phyloP scores from a whole-genome alignment of 2,113 vertebrate genomes.

The Meriones unguiculatus region DNA sequence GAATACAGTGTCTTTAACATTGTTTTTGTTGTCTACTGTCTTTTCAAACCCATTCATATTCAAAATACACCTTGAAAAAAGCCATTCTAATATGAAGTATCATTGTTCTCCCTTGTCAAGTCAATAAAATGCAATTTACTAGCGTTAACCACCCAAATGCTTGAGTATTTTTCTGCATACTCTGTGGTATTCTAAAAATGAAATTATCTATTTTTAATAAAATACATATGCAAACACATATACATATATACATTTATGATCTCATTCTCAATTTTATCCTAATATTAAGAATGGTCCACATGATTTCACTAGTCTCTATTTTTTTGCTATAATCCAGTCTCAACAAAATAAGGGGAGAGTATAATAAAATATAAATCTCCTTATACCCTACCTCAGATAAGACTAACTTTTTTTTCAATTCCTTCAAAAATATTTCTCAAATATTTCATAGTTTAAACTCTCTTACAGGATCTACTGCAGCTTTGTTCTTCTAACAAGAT shows the following conservation, averaged over 20 bases:
- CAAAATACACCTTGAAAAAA: neutral
- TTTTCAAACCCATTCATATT: neutral
- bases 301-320: neutral
- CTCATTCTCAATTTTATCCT: neutral
- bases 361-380: constrained; percentile 21
- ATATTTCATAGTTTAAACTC: neutral
- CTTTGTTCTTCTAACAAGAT: neutral
- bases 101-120: neutral
- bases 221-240: neutral
- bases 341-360: neutral
- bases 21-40: neutral
- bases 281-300: neutral
- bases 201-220: neutral
- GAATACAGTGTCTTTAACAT: neutral
- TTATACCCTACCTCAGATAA: neutral
- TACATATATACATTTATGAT: neutral
- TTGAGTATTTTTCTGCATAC: neutral
- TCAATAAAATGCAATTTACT: neutral
- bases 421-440: neutral
- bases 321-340: neutral
- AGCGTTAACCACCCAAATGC: neutral
- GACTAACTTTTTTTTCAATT: neutral
- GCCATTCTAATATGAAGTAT: neutral
- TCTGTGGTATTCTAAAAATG: neutral
- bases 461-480: neutral